phyloP scores from a whole-genome alignment of 2,113 vertebrate species.

The Nerophis ophidion region DNA sequence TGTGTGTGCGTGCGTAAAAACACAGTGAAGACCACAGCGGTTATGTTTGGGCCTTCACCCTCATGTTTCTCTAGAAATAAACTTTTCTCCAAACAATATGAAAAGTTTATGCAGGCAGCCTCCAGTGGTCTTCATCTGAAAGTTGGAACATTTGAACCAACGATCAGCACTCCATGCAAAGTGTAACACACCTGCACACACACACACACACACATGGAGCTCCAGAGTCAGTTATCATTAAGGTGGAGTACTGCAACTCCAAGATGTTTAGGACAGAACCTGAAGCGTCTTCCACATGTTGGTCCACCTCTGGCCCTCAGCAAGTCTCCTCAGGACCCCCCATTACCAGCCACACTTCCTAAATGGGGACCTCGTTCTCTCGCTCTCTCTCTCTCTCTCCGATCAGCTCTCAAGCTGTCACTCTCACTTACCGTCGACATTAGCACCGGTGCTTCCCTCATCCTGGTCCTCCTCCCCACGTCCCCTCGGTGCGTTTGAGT shows the following conservation, averaged over 20 bases:
- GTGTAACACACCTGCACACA: conserved; percentile 18
- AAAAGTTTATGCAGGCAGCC: conserved; percentile 31
- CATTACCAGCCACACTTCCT: conserved; percentile 49
- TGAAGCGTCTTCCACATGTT: conserved; percentile 57
- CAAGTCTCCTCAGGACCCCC: conserved; percentile 69
- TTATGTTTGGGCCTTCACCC: not conserved
- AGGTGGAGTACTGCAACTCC: conserved; percentile 48
- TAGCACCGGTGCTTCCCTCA: conserved; percentile 80
- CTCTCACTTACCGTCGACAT: conserved; percentile 92
- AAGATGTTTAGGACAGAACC: conserved; percentile 65
- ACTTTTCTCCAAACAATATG: conserved; percentile 13
- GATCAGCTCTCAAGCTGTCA: conserved; percentile 83
- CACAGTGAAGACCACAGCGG: too few species aligned
- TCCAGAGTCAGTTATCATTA: conserved; percentile 57
- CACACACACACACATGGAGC: conserved; percentile 19
- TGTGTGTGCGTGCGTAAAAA: too few species aligned
- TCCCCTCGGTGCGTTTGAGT: conserved; percentile 63
- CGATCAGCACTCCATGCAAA: not conserved
- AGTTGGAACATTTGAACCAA: conserved; percentile 3
- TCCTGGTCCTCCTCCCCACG: conserved; percentile 51
- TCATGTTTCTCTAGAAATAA: not conserved
- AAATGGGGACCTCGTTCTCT: conserved; percentile 18
- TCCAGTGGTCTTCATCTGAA: conserved; percentile 23
- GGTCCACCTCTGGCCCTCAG: conserved; percentile 60
- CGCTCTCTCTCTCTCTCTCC: conserved; percentile 33